Base-by-base conservation (phyloP, 2,888 invertebrate species). In the Abscondita cerata region DNA sequence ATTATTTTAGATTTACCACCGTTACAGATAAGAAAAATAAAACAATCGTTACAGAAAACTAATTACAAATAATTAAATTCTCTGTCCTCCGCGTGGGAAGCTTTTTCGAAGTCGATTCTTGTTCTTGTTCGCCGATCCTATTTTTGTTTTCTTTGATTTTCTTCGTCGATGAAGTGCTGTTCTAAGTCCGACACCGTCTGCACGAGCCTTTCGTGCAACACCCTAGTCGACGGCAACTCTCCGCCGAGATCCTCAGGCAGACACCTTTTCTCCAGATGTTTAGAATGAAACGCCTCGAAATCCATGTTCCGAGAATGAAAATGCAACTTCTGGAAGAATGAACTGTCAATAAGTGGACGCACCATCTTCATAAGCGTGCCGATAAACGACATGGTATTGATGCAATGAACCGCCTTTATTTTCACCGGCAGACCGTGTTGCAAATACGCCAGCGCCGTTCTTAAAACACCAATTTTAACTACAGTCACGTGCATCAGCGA, bases 371-470 rank as follows among this genome's bases (percentile, higher is more conserved):
- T 72, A 33, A 83, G 66, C 72, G 83, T 83, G 65, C 83, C 81
- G 53, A 83, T 74, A 61, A 84, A 80, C 70, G 82, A 80, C 0
- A 78, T 76, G 0, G 78, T 77, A 71, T 91, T 90, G 48, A 91
- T 76, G 0, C 90, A 83, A 73, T 90, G 89, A 54, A 90, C 87
- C 0, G 83, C 86, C 66, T 85, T 84, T 77, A 90, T 82, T 58
- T 87, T 83, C 1, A 88, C 83, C 0, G 90, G 89, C 77, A 88
- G 77, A 13, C 85, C 90, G 69, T 90, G 89, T 75, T 91, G 89
- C 1, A 89, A 76, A 75, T 87, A 90, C 62, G 83, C 82, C 80
- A 89, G 87, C 76, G 89, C 87, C 72, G 86, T 85, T 38, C 85
- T 83, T 0, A 90, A 76, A 0, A 85, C 61, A 4, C 70, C 62